A percentile compares a stretch with the other conserved stretches of the same genome.
These are phyloP conservation scores for Orientallactaga bullata DNA, from an alignment of 2,113 vertebrate genomes.

Conservation along the genomic window DNA sequence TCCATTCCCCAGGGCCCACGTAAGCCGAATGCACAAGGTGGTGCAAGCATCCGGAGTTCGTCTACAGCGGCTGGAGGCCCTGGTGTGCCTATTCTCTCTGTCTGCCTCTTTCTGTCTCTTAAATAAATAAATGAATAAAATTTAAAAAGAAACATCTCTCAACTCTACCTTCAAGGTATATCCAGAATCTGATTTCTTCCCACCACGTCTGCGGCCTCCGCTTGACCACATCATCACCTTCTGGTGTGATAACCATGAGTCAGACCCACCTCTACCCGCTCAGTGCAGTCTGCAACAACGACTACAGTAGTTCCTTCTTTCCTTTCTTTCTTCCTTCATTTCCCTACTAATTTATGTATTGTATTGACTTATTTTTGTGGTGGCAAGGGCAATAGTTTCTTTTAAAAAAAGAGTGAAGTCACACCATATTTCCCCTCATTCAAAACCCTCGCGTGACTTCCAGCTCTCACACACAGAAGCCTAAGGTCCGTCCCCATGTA, in stretches of 20 bases:
- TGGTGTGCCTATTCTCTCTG: too few relatives aligned
- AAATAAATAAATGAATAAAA: too few relatives aligned
- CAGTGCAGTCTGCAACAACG: not conserved
- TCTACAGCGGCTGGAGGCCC: too few relatives aligned
- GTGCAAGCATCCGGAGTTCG: too few relatives aligned
- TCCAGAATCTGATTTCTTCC: not conserved
- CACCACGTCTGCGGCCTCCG: fast-evolving
- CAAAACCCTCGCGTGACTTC: not conserved
- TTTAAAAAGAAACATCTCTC: not conserved
- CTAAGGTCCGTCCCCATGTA: not conserved
- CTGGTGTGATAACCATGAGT: fast-evolving
- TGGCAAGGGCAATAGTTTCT: not conserved
- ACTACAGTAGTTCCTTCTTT: not conserved
- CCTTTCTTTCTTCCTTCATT: not conserved
- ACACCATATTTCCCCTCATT: not conserved
- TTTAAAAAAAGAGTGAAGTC: not conserved
- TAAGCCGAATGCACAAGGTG: too few relatives aligned
- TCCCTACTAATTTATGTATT: not conserved
- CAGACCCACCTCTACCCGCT: fast-evolving
- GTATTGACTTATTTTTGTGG: not conserved
- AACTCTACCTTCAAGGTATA: not conserved
- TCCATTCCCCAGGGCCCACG: too few relatives aligned
- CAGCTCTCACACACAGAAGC: not conserved
- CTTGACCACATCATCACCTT: not conserved
- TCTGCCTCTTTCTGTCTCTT: too few relatives aligned